phyloP scores from a whole-genome alignment of 2,113 vertebrate genomes.

The Corythaeola cristata region DNA sequence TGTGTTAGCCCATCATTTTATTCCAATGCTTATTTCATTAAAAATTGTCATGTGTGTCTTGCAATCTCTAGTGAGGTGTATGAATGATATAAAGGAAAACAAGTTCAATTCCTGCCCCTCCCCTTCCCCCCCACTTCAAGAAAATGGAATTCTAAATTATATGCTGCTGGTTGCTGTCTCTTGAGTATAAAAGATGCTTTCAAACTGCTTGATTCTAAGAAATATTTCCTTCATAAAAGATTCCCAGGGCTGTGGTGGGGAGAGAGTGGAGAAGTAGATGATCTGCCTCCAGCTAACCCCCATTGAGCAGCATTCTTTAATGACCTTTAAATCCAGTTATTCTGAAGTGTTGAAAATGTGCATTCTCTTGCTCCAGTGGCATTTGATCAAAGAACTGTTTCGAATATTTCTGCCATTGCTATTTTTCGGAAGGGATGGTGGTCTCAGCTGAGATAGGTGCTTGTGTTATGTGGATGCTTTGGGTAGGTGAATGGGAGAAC shows the following conservation, averaged over 20 bases:
- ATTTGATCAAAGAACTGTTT: neutral
- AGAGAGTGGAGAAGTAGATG: neutral
- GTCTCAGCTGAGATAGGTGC: neutral
- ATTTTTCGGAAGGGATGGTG: neutral
- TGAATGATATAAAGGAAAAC: neutral
- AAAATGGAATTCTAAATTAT: conserved; percentile 21
- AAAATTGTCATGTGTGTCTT: neutral
- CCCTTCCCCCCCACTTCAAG: neutral
- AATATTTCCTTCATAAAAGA: neutral
- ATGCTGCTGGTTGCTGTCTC: neutral
- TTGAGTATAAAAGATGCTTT: neutral
- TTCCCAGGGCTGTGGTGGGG: neutral
- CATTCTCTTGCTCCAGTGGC: neutral
- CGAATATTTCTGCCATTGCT: neutral
- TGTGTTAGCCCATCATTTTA: neutral
- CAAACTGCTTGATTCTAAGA: neutral
- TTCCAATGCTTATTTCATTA: neutral
- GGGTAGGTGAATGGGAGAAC: neutral
- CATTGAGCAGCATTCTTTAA: neutral
- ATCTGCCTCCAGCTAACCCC: neutral
- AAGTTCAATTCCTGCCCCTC: neutral
- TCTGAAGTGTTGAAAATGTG: neutral
- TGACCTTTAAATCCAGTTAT: neutral
- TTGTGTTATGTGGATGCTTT: conserved; percentile 8
- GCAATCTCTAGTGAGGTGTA: neutral